Evolutionary conservation across 2,888 invertebrate species (phyloP).

Genomic region (Nomada hirtipes): DNA sequence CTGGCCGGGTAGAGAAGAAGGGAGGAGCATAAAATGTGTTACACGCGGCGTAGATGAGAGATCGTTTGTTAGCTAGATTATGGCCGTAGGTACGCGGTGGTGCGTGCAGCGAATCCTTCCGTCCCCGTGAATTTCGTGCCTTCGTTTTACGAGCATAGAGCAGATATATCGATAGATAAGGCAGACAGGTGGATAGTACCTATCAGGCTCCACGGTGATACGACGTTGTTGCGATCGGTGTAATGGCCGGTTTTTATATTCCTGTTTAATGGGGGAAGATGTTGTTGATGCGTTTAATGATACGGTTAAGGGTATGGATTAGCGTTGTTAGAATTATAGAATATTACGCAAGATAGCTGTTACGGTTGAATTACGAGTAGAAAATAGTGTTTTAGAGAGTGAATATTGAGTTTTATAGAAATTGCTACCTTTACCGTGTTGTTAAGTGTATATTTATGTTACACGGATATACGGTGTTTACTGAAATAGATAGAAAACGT

Average conservation of each 20-base stretch:
- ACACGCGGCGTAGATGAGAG: background rate
- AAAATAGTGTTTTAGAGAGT: too few relatives aligned
- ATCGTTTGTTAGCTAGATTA: conserved; percentile 20
- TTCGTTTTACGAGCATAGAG: background rate
- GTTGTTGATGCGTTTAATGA: background rate
- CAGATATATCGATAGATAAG: background rate
- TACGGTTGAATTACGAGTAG: too few relatives aligned
- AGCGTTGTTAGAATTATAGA: too few relatives aligned
- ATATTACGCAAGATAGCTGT: too few relatives aligned
- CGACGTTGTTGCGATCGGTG: background rate
- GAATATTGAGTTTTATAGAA: too few relatives aligned
- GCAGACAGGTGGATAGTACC: background rate
- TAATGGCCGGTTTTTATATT: background rate
- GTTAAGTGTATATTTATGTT: too few relatives aligned
- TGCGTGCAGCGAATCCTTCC: background rate
- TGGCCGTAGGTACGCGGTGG: background rate
- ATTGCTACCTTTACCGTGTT: too few relatives aligned
- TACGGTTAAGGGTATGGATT: too few relatives aligned
- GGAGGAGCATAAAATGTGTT: conserved; percentile 17
- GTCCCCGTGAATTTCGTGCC: background rate
- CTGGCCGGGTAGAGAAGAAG: conserved; percentile 8
- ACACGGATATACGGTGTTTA: too few relatives aligned
- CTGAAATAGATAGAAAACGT: too few relatives aligned
- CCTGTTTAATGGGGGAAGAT: background rate
- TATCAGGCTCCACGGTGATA: too few relatives aligned